Evolutionary conservation across 2,113 vertebrate genomes (phyloP).

Genomic region (Ictalurus punctatus): DNA sequence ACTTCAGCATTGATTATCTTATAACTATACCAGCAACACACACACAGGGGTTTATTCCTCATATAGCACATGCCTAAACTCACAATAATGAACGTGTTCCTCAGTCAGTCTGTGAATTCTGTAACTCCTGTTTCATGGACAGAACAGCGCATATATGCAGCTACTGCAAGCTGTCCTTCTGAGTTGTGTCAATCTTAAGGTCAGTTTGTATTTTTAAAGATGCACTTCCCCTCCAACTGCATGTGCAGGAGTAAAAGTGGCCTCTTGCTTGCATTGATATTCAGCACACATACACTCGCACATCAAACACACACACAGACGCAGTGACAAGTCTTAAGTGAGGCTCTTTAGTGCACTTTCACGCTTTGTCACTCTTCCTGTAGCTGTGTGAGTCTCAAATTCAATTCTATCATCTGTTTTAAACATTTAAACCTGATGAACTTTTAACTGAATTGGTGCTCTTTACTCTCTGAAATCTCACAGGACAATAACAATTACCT

Average conservation of each 20-base stretch:
- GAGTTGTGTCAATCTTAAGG: background rate
- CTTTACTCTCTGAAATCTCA: background rate
- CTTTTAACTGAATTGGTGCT: background rate
- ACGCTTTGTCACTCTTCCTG: slow-evolving; percentile 40
- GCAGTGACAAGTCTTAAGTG: slow-evolving; percentile 51
- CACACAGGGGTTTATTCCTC: background rate
- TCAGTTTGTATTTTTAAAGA: background rate
- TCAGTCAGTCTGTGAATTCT: background rate
- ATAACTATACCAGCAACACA: background rate
- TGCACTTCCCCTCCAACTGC: background rate
- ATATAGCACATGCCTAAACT: background rate
- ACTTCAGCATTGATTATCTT: background rate
- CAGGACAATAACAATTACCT: background rate
- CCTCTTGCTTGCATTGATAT: slow-evolving; percentile 44
- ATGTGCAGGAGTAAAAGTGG: slow-evolving; percentile 24
- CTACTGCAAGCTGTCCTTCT: background rate
- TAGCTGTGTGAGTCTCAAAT: slow-evolving; percentile 8
- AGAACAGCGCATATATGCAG: background rate
- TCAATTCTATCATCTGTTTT: background rate
- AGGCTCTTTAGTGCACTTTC: slow-evolving; percentile 49
- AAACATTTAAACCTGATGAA: slow-evolving; percentile 24
- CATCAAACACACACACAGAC: slow-evolving; percentile 32
- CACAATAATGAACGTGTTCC: background rate
- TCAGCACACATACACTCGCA: slow-evolving; percentile 41
- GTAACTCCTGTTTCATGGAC: background rate